These are phyloP conservation scores for Microcebus tavaratra DNA, from an alignment of 2,113 vertebrate genomes.

Conservation along the genomic window DNA sequence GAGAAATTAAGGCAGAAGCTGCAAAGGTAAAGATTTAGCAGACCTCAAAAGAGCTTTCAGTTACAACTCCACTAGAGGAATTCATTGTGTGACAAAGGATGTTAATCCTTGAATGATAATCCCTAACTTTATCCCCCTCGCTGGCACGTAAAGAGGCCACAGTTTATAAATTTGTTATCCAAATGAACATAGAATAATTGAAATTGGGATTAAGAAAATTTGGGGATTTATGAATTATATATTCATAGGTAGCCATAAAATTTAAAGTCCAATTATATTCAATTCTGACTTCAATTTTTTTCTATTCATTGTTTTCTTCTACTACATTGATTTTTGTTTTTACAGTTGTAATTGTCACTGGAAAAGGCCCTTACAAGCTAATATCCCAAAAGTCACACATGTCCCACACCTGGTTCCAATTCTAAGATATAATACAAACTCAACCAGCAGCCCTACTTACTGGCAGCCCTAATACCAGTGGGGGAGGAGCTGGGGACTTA, in stretches of 20 bases:
- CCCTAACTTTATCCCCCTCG: neutral
- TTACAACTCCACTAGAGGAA: neutral
- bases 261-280: neutral
- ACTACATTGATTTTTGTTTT: constrained; percentile 29
- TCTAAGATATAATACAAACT: neutral
- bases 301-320: neutral
- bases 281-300: neutral
- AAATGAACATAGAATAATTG: neutral
- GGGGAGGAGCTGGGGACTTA: neutral
- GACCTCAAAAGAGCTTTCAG: neutral
- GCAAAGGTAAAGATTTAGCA: neutral
- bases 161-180: neutral
- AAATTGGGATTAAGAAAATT: neutral
- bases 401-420: neutral
- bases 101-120: neutral
- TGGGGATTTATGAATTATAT: neutral
- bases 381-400: neutral
- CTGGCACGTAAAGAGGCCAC: neutral
- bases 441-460: neutral
- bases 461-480: neutral
- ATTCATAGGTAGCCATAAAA: neutral
- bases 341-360: neutral
- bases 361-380: neutral
- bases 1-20: neutral
- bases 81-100: neutral